Evolutionary conservation across 2,797 vertebrate genomes (phyloP).

Genomic region (Leptatherina wallacei): DNA sequence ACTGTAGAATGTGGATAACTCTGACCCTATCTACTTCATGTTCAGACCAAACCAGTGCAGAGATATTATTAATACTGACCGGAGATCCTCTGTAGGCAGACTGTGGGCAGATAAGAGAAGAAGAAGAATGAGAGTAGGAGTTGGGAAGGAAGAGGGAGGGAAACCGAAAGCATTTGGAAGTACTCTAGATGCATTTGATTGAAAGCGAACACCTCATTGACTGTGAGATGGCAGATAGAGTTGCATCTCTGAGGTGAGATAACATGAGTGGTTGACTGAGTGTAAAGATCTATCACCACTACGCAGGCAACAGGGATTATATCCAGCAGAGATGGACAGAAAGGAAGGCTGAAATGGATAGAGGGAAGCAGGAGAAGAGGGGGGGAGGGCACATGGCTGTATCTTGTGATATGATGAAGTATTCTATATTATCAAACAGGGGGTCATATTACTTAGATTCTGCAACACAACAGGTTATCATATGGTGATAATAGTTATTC

Average conservation of each 20-base stretch:
- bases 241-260: slow-evolving; percentile 63
- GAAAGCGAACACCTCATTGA: slow-evolving; percentile 64
- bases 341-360: slow-evolving; percentile 23
- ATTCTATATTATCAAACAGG: slow-evolving; percentile 55
- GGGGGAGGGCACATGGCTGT: slow-evolving; percentile 26
- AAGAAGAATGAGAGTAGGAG: slow-evolving; percentile 18
- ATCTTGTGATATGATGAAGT: slow-evolving; percentile 59
- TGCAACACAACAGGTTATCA: slow-evolving; percentile 67
- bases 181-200: slow-evolving; percentile 56
- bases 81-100: slow-evolving; percentile 98
- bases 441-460: slow-evolving; percentile 53
- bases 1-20: slow-evolving; percentile 37
- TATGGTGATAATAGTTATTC: slow-evolving; percentile 46
- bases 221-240: slow-evolving; percentile 57
- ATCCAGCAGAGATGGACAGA: slow-evolving; percentile 67
- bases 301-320: slow-evolving; percentile 76
- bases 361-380: slow-evolving; percentile 21
- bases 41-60: slow-evolving; percentile 41
- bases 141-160: slow-evolving; percentile 3
- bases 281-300: slow-evolving; percentile 68
- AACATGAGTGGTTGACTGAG: slow-evolving; percentile 62
- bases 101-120: slow-evolving; percentile 77
- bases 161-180: slow-evolving; percentile 48
- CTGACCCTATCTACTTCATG: slow-evolving; percentile 27
- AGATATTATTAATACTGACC: slow-evolving; percentile 87